phyloP scores from a whole-genome alignment of 2,888 invertebrate genomes.

The Thymelicus acteon region DNA sequence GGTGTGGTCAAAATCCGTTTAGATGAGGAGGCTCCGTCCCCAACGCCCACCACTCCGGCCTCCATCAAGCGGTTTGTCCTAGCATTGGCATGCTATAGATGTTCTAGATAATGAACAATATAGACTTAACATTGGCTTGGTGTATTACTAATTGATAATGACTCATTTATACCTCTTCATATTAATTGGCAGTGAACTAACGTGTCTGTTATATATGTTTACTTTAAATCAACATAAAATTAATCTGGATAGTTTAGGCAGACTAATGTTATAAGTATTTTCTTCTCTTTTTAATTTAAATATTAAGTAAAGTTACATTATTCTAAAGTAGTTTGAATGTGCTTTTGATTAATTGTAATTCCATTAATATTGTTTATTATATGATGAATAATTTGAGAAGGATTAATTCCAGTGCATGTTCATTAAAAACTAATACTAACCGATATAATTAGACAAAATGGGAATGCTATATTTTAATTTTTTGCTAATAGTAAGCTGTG shows the following conservation, averaged over 20 bases:
- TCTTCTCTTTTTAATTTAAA: background rate
- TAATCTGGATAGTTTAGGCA: background rate
- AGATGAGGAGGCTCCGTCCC: constrained; percentile 80
- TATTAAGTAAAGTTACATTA: background rate
- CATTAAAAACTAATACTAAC: background rate
- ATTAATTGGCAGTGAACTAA: constrained; percentile 21
- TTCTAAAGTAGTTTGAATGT: background rate
- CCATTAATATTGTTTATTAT: background rate
- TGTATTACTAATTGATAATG: constrained; percentile 25
- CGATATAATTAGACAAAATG: background rate
- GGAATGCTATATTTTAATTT: background rate
- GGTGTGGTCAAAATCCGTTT: constrained; percentile 85
- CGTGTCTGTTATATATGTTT: background rate
- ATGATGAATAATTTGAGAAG: background rate
- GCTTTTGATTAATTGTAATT: background rate
- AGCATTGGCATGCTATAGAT: constrained; percentile 68
- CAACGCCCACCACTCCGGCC: constrained; percentile 81
- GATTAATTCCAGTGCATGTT: constrained; percentile 2
- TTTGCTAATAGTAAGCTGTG: too few relatives aligned
- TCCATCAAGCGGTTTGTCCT: constrained; percentile 83
- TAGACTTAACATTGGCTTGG: constrained; percentile 28
- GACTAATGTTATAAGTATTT: background rate
- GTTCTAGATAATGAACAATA: constrained; percentile 31
- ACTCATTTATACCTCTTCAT: constrained; percentile 16
- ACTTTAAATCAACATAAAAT: background rate